Evolutionary conservation across 2,888 invertebrate species (phyloP), one percentile per base, ranked within the genome.

Genomic region (Drosophila kanekoi): DNA sequence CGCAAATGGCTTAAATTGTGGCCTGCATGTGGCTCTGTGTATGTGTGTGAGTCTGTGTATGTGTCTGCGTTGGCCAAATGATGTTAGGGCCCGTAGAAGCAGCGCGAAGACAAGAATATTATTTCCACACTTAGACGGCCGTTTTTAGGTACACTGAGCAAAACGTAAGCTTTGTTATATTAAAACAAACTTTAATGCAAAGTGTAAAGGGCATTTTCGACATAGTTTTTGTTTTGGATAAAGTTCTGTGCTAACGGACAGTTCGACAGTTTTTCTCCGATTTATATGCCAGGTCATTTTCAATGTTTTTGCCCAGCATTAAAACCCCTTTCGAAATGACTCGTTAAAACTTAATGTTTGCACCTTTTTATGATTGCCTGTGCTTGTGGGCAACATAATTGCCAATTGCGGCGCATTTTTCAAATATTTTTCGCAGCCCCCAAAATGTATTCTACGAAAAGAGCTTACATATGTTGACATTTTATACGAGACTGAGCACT

Each of bases 341-440:
- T 48, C 57, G 66, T 73, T 53, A 73, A 73, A 47, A 16, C 61
- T 73, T 68, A 54, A 69, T 69, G 73, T 5, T 38, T 53, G 13
- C 45, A 43, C 69, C 64, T 73, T 73, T 73, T 74, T 74, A 64
- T 74, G 69, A 69, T 58, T 61, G 64, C 69, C 74, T 56, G 48
- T 1, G 23, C 40, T 45, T 10, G 8, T 33, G 35, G 53, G 38
- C 49, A 58, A 60, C 48, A 10, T 69, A 69, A 74, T 74, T 57
- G 68, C 56, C 63, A 69, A 74, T 73, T 65, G 74, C 44, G 18
- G 20, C 3, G 45, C 23, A 61, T 59, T 58, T 52, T 41, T 52
- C 43, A 54, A 37, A 44, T 43, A 56, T 43, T 66, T 45, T 45
- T 38, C 14, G 33, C 37, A 28, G 43, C 16, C n/a, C 37, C 13